phyloP scores from a whole-genome alignment of 2,797 vertebrate species.

The Coendou prehensilis region DNA sequence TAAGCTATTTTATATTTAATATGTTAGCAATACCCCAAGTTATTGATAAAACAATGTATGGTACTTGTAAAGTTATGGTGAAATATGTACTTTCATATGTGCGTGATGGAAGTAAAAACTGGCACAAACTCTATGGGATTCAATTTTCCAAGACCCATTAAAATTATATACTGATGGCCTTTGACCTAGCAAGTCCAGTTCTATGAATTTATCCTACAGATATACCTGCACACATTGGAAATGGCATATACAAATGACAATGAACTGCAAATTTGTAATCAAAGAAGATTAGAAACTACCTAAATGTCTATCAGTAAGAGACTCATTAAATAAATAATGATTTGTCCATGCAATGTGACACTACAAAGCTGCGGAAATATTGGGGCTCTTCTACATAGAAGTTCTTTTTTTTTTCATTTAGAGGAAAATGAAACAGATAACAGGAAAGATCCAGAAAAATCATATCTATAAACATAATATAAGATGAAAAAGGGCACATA shows the following conservation, averaged over 20 bases:
- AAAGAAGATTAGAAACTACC: conserved; percentile 5
- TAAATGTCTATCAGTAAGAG: conserved; percentile 5
- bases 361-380: conserved; percentile 29
- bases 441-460: conserved; percentile 16
- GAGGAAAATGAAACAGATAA: conserved; percentile 58
- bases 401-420: not conserved
- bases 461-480: not conserved
- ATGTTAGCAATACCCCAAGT: conserved; percentile 33
- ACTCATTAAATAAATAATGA: conserved; percentile 27
- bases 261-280: conserved; percentile 21
- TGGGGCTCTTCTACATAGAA: conserved; percentile 13
- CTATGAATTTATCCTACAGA: conserved; percentile 2
- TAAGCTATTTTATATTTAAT: conserved; percentile 49
- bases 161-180: conserved; percentile 43
- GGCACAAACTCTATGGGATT: not conserved
- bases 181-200: conserved; percentile 49
- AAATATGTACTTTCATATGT: conserved; percentile 44
- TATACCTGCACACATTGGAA: not conserved
- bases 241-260: not conserved
- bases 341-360: conserved; percentile 16
- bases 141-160: conserved; percentile 44
- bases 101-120: conserved; percentile 24
- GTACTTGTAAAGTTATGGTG: conserved; percentile 20
- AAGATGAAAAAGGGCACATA: not conserved
- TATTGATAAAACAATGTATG: not conserved